Evolutionary conservation across 1,140 invertebrate genomes (phyloP), one percentile per base, ranked within the genome.

Genomic region (Drosophila willistoni): DNA sequence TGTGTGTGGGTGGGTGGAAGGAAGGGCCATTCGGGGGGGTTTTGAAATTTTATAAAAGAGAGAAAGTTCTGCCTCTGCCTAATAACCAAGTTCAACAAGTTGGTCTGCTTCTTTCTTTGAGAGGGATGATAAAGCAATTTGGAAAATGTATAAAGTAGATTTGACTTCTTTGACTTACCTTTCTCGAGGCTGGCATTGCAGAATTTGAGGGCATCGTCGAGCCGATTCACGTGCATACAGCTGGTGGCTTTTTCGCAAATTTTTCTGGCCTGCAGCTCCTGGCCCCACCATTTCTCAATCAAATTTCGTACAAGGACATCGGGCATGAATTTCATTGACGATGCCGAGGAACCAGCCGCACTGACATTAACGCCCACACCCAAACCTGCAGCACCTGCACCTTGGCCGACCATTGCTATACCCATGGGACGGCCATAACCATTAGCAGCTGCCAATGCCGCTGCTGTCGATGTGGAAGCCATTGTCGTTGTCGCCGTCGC

Each of bases 281-380:
- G 84, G 0, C 93, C 93, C 94, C 95, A 96, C 94, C 94, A 96
- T 90, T 95, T 96, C 72, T 95, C 94, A 39, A 95, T 93, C 41
- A 96, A 86, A 22, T 93, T 92, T 1, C 94, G 93, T 33, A 96
- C 93, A 2, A 96, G 86, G 17, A 96, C 94, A 79, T 96, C 96
- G 0, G 94, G 93, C 90, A 95, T 95, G 67, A 93, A 91, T 63
- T 93, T 85, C 42, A 77, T 89, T 0, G 56, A 59, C 25, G 77
- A 74, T 1, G 57, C 36, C 0, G 56, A 59, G 41, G 77, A 74
- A 1, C 56, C 54, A 51, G 22, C 81, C 64, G 66, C 25, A 17
- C 74, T 65, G 9, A 72, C 76, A 61, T 64, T n/a, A 10, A 70
- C 29, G 6, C 29, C 29, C 29, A 29, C 1, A 7, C 76, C 42